Conservation (phyloP, 2,113 vertebrate species). For the Brachyhypopomus gauderio region DNA sequence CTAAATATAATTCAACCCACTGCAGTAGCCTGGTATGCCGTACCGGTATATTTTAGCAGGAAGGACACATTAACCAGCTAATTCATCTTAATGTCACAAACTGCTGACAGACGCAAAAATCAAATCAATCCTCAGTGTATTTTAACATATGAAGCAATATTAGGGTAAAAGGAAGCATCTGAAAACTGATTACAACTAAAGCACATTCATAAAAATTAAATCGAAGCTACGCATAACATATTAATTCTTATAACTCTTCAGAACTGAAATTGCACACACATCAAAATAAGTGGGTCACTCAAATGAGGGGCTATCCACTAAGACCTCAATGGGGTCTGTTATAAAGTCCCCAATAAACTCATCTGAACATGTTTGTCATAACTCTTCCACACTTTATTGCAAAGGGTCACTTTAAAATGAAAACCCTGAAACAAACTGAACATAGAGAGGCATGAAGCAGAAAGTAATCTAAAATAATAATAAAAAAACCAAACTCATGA, state of each 20-base stretch:
- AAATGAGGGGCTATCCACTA: not conserved
- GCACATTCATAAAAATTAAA: conserved; percentile 52
- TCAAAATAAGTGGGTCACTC: not conserved
- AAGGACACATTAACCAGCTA: conserved; percentile 21
- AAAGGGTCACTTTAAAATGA: conserved; percentile 73
- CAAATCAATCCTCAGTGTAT: conserved; percentile 47
- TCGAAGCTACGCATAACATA: not conserved
- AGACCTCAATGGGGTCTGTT: not conserved
- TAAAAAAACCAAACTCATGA: conserved; percentile 51
- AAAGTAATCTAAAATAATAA: not conserved
- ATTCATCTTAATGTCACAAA: not conserved
- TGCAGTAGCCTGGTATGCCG: conserved; percentile 20
- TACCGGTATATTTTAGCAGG: conserved; percentile 25
- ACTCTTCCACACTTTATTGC: conserved; percentile 76
- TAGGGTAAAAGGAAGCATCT: conserved; percentile 46
- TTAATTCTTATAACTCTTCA: conserved; percentile 12
- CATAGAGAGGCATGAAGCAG: not conserved
- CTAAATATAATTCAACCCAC: conserved; percentile 5
- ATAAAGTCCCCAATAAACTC: conserved; percentile 6
- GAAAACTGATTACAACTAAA: conserved; percentile 58
- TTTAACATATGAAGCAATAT: conserved; percentile 52
- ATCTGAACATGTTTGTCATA: conserved; percentile 58
- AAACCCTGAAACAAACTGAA: conserved; percentile 54
- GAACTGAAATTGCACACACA: not conserved
- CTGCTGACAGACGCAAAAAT: conserved; percentile 27